These are phyloP conservation scores for Penaeus chinensis DNA, from an alignment of 1,140 invertebrate genomes.

Conservation along the genomic window DNA sequence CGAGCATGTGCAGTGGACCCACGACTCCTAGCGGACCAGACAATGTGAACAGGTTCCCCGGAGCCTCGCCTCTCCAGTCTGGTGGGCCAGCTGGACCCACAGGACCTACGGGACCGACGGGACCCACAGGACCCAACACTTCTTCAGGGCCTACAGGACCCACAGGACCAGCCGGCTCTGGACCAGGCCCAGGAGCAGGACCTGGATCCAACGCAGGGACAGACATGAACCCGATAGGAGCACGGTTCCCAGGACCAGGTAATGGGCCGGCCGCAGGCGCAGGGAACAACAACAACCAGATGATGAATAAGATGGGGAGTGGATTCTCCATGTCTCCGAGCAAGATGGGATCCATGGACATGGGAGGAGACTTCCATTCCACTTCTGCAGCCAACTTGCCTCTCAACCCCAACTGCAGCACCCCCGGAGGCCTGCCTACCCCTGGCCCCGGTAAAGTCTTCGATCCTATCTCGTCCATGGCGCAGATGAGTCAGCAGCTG, in stretches of 20 bases:
- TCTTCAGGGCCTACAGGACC: conserved; percentile 14
- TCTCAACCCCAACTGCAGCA: conserved; percentile 82
- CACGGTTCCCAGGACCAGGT: conserved; percentile 54
- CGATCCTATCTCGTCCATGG: conserved; percentile 92
- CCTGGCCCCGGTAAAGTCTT: conserved; percentile 71
- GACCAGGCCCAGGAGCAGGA: conserved; percentile 6
- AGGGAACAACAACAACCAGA: conserved; percentile 27
- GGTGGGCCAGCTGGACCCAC: conserved; percentile 18
- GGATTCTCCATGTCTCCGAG: conserved; percentile 60
- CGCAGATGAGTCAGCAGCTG: conserved; percentile 92
- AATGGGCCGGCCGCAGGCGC: conserved; percentile 18
- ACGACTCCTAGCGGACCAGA: conserved; percentile 62
- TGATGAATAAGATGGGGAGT: conserved; percentile 58
- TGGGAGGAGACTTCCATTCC: conserved; percentile 54
- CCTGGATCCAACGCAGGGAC: conserved; percentile 28
- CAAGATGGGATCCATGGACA: conserved; percentile 63
- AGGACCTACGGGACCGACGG: conserved; percentile 13
- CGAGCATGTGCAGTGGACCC: conserved; percentile 74
- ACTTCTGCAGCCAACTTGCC: conserved; percentile 80
- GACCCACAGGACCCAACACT: conserved; percentile 27
- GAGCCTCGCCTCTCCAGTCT: conserved; percentile 59
- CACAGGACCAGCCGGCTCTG: conserved; percentile 17
- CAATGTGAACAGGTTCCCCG: conserved; percentile 80
- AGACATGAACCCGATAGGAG: conserved; percentile 63
- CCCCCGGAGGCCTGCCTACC: conserved; percentile 70